Evolutionary conservation across 2,797 vertebrate genomes (phyloP).

Genomic region (Chrysocyon brachyurus): DNA sequence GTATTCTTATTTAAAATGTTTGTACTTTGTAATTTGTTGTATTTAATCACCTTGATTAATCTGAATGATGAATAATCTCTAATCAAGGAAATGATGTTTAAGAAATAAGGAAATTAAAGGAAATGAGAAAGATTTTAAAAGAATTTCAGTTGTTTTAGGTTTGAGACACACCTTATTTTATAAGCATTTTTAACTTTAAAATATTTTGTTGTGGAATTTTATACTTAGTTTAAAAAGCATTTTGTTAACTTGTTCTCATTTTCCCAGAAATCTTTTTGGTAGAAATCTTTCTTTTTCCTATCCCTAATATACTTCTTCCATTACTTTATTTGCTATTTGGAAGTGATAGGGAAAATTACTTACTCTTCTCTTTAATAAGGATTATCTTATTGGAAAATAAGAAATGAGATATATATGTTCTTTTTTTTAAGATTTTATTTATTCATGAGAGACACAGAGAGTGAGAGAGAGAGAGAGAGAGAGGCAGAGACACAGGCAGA

Average conservation of each 20-base stretch:
- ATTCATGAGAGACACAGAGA: too few relatives aligned
- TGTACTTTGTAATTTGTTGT: conserved; percentile 47
- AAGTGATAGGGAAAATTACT: not conserved
- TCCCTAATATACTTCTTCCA: not conserved
- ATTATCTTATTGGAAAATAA: not conserved
- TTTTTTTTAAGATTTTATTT: too few relatives aligned
- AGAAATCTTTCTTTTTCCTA: not conserved
- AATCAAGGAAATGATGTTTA: not conserved
- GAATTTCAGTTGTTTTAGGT: not conserved
- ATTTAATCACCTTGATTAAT: not conserved
- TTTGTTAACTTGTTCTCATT: conserved; percentile 44
- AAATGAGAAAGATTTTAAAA: conserved; percentile 17
- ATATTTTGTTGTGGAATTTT: conserved; percentile 16
- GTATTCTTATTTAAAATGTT: conserved; percentile 85
- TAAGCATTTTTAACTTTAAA: conserved; percentile 24
- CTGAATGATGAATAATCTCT: not conserved
- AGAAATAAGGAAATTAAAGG: not conserved
- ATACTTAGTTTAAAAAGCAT: conserved; percentile 49
- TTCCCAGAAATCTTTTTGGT: not conserved
- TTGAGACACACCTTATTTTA: not conserved
- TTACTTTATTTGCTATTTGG: conserved; percentile 5
- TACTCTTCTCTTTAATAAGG: not conserved
- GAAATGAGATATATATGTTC: not conserved
- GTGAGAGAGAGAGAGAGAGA: too few relatives aligned
- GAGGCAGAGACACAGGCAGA: too few relatives aligned